A percentile compares a stretch with the other conserved stretches of the same genome.
phyloP scores from a whole-genome alignment of 2,888 invertebrate species.

The Dolichopus griseipennis region DNA sequence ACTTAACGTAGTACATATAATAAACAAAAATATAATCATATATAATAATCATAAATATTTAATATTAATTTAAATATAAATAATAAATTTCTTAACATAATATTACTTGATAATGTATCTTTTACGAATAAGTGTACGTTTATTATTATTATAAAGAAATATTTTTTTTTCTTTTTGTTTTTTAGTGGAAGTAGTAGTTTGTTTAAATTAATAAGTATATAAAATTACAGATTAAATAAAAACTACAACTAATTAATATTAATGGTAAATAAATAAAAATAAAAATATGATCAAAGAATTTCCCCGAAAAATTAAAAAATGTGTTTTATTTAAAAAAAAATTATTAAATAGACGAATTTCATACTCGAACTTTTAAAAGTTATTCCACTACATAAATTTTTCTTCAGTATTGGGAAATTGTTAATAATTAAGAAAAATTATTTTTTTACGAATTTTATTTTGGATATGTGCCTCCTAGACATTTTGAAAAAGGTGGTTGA shows the following conservation, averaged over 20 bases:
- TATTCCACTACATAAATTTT: no score
- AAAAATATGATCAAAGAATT: not conserved
- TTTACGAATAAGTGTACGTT: constrained; percentile 1
- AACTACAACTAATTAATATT: constrained; percentile 1
- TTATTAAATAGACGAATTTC: no score
- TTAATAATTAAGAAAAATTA: no score
- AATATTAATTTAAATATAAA: not conserved
- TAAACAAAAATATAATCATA: not conserved
- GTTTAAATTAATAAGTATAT: not conserved
- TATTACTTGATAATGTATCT: not conserved
- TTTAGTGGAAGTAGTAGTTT: not conserved
- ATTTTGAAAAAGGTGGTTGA: no score
- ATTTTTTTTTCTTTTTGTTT: not conserved
- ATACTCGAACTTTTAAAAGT: no score
- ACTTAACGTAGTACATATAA: not conserved
- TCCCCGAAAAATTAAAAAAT: not conserved
- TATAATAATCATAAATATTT: constrained; percentile 2
- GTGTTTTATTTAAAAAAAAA: not conserved
- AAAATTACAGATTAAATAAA: not conserved
- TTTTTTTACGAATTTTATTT: no score
- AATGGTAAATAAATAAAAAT: not conserved
- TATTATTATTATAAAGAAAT: not conserved
- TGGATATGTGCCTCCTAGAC: no score
- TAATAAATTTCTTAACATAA: not conserved
- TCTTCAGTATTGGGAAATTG: no score